Conservation (phyloP, 2,888 invertebrate species). For the Ochropleura plecta region DNA sequence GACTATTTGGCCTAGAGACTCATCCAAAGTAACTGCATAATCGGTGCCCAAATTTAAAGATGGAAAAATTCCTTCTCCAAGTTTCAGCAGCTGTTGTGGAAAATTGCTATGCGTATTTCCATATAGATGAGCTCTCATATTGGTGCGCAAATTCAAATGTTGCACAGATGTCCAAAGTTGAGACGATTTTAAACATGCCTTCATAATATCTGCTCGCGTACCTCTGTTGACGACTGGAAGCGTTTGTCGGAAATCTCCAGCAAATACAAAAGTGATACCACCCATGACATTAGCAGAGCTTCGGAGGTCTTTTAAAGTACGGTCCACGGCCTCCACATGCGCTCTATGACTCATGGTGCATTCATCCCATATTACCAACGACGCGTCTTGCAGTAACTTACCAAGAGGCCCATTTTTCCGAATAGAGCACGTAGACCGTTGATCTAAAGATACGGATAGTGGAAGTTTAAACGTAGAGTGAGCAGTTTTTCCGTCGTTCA, state of each 20-base stretch:
- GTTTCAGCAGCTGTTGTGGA: slow-evolving; percentile 60
- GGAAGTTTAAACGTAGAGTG: slow-evolving; percentile 58
- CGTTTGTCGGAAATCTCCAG: slow-evolving; percentile 13
- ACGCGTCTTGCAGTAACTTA: slow-evolving; percentile 67
- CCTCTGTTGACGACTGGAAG: slow-evolving; percentile 38
- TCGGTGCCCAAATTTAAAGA: slow-evolving; percentile 45
- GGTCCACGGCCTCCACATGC: slow-evolving; percentile 49
- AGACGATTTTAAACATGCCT: slow-evolving; percentile 43
- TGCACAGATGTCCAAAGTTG: background rate
- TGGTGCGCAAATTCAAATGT: slow-evolving; percentile 48
- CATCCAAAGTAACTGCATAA: slow-evolving; percentile 43
- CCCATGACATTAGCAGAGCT: slow-evolving; percentile 45
- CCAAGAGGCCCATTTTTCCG: slow-evolving; percentile 67
- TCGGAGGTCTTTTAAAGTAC: slow-evolving; percentile 43
- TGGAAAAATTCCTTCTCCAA: slow-evolving; percentile 61
- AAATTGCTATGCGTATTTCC: slow-evolving; percentile 57
- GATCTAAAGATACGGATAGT: slow-evolving; percentile 51
- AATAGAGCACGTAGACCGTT: slow-evolving; percentile 58
- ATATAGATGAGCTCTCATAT: slow-evolving; percentile 63
- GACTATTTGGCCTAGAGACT: slow-evolving; percentile 60
- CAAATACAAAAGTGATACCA: slow-evolving; percentile 12
- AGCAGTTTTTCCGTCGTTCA: slow-evolving; percentile 50
- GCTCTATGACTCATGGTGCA: slow-evolving; percentile 61
- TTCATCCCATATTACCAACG: slow-evolving; percentile 58
- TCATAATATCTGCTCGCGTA: slow-evolving; percentile 53